Evolutionary conservation across 2,888 invertebrate species (phyloP).

Genomic region (Drosophila colorata): DNA sequence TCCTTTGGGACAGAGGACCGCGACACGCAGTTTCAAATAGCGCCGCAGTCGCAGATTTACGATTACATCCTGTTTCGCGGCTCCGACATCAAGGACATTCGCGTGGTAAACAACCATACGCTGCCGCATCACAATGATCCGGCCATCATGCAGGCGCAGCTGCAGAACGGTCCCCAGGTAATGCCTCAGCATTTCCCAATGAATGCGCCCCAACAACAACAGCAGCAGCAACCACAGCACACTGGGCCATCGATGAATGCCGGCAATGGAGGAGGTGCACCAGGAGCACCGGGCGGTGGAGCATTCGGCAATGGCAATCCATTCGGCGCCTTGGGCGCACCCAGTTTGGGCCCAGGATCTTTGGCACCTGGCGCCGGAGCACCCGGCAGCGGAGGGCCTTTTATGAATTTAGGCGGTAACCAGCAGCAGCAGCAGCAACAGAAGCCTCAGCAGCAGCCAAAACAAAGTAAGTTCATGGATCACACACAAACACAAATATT

Average conservation of each 20-base stretch:
- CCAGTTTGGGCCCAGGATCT: slow-evolving; percentile 82
- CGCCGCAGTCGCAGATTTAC: slow-evolving; percentile 98
- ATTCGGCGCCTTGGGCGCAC: slow-evolving; percentile 84
- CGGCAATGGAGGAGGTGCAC: slow-evolving; percentile 67
- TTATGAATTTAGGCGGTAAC: slow-evolving; percentile 79
- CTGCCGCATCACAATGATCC: slow-evolving; percentile 97
- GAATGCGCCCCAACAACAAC: slow-evolving; percentile 84
- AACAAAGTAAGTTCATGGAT: slow-evolving; percentile 88
- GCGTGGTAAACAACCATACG: slow-evolving; percentile 96
- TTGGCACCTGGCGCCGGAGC: slow-evolving; percentile 82
- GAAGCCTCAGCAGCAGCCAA: slow-evolving; percentile 84
- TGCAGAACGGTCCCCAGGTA: slow-evolving; percentile 87
- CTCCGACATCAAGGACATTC: slow-evolving; percentile 99
- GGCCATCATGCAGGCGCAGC: slow-evolving; percentile 97
- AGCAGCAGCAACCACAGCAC: slow-evolving; percentile 57
- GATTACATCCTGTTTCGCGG: slow-evolving; percentile 99
- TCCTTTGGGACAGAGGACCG: slow-evolving; percentile 99
- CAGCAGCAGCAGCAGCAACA: slow-evolving; percentile 85
- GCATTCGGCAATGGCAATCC: slow-evolving; percentile 83
- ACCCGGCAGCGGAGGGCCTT: slow-evolving; percentile 83
- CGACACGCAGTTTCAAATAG: slow-evolving; percentile 97
- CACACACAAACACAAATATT: background rate
- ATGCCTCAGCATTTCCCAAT: slow-evolving; percentile 88
- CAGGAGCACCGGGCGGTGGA: slow-evolving; percentile 84
- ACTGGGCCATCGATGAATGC: slow-evolving; percentile 74